A percentile compares a stretch with the other conserved stretches of the same genome.
Evolutionary conservation across 2,888 invertebrate species (phyloP).

Genomic region (Harmothoe impar): DNA sequence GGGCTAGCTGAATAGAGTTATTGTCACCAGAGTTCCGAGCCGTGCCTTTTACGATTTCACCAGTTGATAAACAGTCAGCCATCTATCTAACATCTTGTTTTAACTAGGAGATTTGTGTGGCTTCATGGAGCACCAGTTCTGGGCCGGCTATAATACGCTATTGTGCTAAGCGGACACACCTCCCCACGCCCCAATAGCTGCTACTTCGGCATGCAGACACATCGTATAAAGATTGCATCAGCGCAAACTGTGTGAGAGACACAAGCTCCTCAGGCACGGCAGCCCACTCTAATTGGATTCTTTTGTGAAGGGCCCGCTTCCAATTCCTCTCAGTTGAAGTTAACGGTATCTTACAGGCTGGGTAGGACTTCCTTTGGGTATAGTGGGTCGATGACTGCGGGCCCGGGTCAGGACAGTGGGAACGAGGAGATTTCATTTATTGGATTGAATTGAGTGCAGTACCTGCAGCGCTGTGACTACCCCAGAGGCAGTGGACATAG

Average conservation of each 20-base stretch:
- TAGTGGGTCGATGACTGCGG: not conserved
- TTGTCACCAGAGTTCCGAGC: no score
- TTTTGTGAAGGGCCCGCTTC: slow-evolving; percentile 7
- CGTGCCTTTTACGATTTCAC: no score
- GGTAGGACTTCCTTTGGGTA: slow-evolving; percentile 19
- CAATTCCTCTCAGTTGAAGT: slow-evolving; percentile 35
- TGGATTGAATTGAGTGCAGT: not conserved
- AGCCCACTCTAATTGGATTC: slow-evolving; percentile 29
- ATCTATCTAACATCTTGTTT: no score
- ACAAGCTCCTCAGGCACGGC: slow-evolving; percentile 6
- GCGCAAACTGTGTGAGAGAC: slow-evolving; percentile 6
- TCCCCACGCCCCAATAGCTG: not conserved
- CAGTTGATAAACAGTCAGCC: no score
- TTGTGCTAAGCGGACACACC: not conserved
- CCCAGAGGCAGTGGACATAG: not conserved
- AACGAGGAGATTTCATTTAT: slow-evolving; percentile 17
- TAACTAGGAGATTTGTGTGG: no score
- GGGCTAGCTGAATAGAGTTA: no score
- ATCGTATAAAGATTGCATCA: not conserved
- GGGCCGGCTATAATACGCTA: not conserved
- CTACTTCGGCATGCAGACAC: not conserved
- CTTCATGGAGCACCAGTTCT: not conserved
- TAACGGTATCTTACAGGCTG: not conserved
- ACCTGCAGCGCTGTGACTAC: not conserved
- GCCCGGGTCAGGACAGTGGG: slow-evolving; percentile 2